A percentile compares a stretch with the other conserved stretches of the same genome.
Conservation (phyloP, 92 coral and sea anemone species). For the Phymanthus crucifer region DNA sequence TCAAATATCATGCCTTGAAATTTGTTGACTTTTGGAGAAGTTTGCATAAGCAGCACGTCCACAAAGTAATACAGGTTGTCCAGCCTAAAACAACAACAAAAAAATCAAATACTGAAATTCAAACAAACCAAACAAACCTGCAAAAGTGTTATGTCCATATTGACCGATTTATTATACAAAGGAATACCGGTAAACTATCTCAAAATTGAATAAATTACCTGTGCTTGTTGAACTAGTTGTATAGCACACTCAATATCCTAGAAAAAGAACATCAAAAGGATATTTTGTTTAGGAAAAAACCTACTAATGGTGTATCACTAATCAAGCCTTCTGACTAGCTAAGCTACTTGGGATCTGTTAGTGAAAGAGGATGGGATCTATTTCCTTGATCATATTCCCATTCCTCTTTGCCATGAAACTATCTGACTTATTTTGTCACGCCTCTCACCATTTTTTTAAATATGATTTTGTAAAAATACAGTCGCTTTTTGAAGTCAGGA, state of each 20-base stretch:
- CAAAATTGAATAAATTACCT: slow-evolving; percentile 34
- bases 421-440: too few species aligned
- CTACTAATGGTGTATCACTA: too few species aligned
- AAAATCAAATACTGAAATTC: neutral
- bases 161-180: neutral
- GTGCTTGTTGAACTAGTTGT: slow-evolving; percentile 50
- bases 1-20: slow-evolving; percentile 63
- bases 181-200: neutral
- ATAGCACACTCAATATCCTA: slow-evolving; percentile 68
- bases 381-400: too few species aligned
- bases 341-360: too few species aligned
- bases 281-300: too few species aligned
- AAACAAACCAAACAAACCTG: neutral
- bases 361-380: too few species aligned
- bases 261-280: neutral
- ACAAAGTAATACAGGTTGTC: slow-evolving; percentile 66
- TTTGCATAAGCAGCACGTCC: slow-evolving; percentile 89
- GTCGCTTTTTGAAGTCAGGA: too few species aligned
- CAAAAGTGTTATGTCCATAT: neutral
- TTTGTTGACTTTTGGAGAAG: slow-evolving; percentile 84
- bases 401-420: too few species aligned
- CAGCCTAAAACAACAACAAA: slow-evolving; percentile 38
- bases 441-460: too few species aligned
- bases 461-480: too few species aligned
- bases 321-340: too few species aligned